A percentile compares a stretch with the other conserved stretches of the same genome.
These are phyloP conservation scores for Hirudinaria manillensis DNA, from an alignment of 2,888 invertebrate species.

Conservation along the genomic window DNA sequence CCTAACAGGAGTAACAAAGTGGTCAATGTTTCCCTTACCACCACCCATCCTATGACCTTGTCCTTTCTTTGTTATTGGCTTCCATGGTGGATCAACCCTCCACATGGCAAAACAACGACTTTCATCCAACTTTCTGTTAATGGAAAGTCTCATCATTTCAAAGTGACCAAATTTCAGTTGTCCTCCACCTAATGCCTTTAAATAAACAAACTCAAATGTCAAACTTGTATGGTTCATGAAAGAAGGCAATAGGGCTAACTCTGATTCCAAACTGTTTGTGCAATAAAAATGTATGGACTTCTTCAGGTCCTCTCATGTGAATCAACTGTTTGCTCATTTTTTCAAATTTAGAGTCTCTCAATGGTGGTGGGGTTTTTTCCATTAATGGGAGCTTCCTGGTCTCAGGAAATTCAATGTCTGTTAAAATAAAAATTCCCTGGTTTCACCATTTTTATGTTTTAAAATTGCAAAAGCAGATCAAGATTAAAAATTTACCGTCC, in stretches of 20 bases:
- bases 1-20: constrained; percentile 88
- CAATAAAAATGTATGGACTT: constrained; percentile 73
- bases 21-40: constrained; percentile 88
- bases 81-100: constrained; percentile 92
- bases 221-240: no score
- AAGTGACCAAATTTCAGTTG: constrained; percentile 73
- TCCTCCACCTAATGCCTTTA: constrained; percentile 75
- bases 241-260: constrained; percentile 57
- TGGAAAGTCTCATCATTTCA: constrained; percentile 75
- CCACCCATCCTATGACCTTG: constrained; percentile 85
- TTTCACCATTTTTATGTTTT: no score
- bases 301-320: constrained; percentile 85
- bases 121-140: constrained; percentile 73
- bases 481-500: no score
- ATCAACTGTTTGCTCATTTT: constrained; percentile 77
- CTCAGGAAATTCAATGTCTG: constrained; percentile 49
- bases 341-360: constrained; percentile 65
- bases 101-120: constrained; percentile 85
- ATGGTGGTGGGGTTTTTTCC: constrained; percentile 64
- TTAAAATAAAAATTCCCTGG: neutral
- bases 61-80: constrained; percentile 70
- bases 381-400: constrained; percentile 59
- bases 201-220: constrained; percentile 6
- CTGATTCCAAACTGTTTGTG: constrained; percentile 89
- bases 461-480: no score